phyloP scores from a whole-genome alignment of 2,113 vertebrate genomes.

The Cygnus atratus region DNA sequence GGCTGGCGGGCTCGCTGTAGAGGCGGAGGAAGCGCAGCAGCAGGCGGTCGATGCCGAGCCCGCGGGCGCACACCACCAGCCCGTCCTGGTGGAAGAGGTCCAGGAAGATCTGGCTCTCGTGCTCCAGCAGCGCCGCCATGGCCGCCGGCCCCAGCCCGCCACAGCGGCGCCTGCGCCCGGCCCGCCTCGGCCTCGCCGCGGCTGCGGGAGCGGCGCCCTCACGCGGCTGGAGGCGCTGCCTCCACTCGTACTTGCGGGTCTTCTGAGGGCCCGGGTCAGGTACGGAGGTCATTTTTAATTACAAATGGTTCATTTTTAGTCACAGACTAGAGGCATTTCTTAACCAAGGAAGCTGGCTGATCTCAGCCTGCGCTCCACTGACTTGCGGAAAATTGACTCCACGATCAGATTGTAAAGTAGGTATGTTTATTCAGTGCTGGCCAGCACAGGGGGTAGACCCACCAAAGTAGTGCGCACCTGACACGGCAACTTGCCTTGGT shows the following conservation, averaged over 20 bases:
- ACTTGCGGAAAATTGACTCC: no score
- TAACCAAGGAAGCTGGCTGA: background rate
- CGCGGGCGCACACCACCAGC: constrained; percentile 86
- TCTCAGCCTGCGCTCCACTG: background rate
- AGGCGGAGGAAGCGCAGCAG: constrained; percentile 91
- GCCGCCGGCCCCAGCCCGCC: background rate
- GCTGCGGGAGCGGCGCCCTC: background rate
- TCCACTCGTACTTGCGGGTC: no score
- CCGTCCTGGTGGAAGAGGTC: constrained; percentile 87
- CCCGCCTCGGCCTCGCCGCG: background rate
- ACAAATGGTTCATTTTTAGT: background rate
- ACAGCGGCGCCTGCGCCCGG: background rate
- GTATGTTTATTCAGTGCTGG: no score
- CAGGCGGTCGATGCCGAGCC: constrained; percentile 90
- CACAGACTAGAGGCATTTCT: background rate
- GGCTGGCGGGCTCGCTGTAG: constrained; percentile 88
- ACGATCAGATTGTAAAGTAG: no score
- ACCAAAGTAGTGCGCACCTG: no score
- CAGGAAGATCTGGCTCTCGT: constrained; percentile 90
- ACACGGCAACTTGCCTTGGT: no score
- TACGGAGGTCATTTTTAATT: background rate
- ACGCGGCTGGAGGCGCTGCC: background rate
- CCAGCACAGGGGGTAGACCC: no score
- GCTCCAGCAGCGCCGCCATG: constrained; percentile 85
- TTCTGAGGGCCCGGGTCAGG: no score